Evolutionary conservation across 2,888 invertebrate species (phyloP), one percentile per base, ranked within the genome.

Genomic region (Scaptomyza caliginosa): DNA sequence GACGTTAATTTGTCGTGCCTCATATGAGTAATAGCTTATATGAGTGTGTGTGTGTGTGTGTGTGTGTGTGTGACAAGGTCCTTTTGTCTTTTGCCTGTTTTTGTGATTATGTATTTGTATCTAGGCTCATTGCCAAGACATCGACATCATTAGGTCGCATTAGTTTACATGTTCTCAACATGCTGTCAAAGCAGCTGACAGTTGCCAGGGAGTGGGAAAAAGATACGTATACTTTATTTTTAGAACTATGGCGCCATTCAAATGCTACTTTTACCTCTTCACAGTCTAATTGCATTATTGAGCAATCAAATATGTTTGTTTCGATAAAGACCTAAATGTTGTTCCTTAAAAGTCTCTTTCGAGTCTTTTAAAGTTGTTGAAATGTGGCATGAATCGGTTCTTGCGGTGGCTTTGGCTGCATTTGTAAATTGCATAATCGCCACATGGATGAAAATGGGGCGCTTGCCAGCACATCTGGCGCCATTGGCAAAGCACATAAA

Each of bases 1-100:
- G 77, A 76, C 76, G 68, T 77, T 77, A 70, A 65, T 67, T 79
- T 77, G 60, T 78, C 68, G 62, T 68, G 57, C 63, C 63, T 65
- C 59, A 74, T 74, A 72, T 72, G 72, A 74, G 72, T 72, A 68
- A 74, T 72, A 74, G 64, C 59, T 16, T 45, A n/a, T 30, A 34
- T 56, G 17, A 50, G 4, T 43, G 11, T 11, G 3, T 13, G 17
- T 2, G 4, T 26, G 13, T 23, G 2, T 34, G n/a, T 17, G 34
- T n/a, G 10, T 13, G 13, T 38, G 3, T 30, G 16, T 23, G 26
- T n/a, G n/a, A n/a, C n/a, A 10, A 24, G 21, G 19, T 58, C 36
- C 56, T 49, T 38, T 64, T 49, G 43, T 58, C 13, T 54, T 46
- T 26, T 66, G 42, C 8, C 1, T 26, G n/a, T n/a, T n/a, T n/a